Base-by-base conservation (phyloP, 2,113 vertebrate genomes). In the Syngnathus floridae region DNA sequence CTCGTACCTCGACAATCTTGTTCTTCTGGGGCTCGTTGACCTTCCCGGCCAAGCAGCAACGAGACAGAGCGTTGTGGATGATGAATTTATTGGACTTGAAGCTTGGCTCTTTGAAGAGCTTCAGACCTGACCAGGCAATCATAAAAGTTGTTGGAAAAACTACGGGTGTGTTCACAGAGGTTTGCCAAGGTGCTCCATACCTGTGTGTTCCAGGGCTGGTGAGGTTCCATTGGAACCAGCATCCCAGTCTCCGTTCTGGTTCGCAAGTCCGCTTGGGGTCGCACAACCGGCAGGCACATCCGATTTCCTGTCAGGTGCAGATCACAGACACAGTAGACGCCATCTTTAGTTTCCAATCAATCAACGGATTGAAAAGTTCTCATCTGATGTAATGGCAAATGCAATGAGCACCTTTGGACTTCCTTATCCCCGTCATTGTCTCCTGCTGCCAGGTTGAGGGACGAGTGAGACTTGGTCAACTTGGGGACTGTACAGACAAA, bases 11-110 rank as follows among this genome's bases (percentile, higher is more conserved):
- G 0, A 95, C 81, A n/a, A 96, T 93, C 79, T 92, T 94, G 80
- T 88, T 93, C 74, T 96, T 96, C 71, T 95, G 94, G 0, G 89
- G 70, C 72, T 97, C 94, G 4, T 97, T 97, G 76, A 96, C 94
- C 68, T 92, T 95, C 58, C 94, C 95, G 0, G 95, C 95, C 41
- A 97, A 91, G 75, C 95, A 97, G 88, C 94, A 96, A 77, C 92
- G 93, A 1, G 94, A 92, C 14, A 97, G 88, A 7, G 95, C 95
- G 0, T 93, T 97, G 83, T 96, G 92, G 69, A 97, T 94, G 77
- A 96, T 96, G 76, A 93, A 95, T 76, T 95, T 96, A 87, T 97
- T 97, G 61, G 95, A 97, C 78, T 95, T 96, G 64, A 95, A 93
- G 48, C 95, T 97, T 5, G 94, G 95, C 74, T 97, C 95, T 76